phyloP scores from a whole-genome alignment of 1,140 invertebrate genomes.

The Oedothorax gibbosus region DNA sequence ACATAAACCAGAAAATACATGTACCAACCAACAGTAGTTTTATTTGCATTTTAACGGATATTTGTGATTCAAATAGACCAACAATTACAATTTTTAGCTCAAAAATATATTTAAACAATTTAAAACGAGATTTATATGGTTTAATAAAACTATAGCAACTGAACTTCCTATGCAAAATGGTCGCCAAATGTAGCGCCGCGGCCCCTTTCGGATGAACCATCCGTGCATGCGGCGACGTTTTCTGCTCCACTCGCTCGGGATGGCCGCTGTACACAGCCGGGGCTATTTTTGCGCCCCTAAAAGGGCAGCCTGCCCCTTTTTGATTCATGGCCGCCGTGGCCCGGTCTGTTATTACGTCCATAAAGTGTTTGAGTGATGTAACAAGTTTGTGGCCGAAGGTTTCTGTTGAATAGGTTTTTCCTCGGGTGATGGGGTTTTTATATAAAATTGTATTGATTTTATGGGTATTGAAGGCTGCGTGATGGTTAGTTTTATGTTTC shows the following conservation, averaged over 20 bases:
- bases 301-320: neutral
- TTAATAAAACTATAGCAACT: too few species aligned
- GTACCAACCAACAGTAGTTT: too few species aligned
- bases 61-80: too few species aligned
- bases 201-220: neutral
- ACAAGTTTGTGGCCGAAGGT: neutral
- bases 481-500: too few species aligned
- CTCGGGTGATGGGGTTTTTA: neutral
- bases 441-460: too few species aligned
- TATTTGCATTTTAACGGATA: too few species aligned
- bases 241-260: neutral
- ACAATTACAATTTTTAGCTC: too few species aligned
- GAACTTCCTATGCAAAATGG: too few species aligned
- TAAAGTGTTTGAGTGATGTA: slow-evolving; percentile 47
- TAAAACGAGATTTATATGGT: too few species aligned
- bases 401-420: neutral
- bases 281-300: slow-evolving; percentile 13
- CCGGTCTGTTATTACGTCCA: slow-evolving; percentile 18
- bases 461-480: too few species aligned
- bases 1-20: too few species aligned
- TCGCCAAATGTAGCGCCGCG: slow-evolving; percentile 5
- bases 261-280: neutral
- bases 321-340: slow-evolving; percentile 29
- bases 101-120: too few species aligned
- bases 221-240: slow-evolving; percentile 4